These are phyloP conservation scores for Gerris buenoi DNA, from an alignment of 1,140 invertebrate species.

Conservation along the genomic window DNA sequence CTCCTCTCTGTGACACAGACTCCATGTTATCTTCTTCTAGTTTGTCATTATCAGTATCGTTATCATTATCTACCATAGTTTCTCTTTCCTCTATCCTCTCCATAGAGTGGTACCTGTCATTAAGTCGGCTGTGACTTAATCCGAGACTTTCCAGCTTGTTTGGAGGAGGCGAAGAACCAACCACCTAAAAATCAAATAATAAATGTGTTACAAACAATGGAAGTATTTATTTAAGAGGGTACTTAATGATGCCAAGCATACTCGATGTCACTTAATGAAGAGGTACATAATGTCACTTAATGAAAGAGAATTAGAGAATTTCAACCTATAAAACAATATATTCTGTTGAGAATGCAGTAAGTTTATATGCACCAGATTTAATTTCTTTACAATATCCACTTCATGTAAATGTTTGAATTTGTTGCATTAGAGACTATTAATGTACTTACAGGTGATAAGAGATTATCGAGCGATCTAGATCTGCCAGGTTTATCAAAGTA, in stretches of 20 bases:
- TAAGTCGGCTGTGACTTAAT: slow-evolving; percentile 63
- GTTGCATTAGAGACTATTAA: too few species aligned
- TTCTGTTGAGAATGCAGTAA: background rate
- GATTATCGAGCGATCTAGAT: slow-evolving; percentile 66
- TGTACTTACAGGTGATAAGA: slow-evolving; percentile 41
- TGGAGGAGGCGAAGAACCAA: slow-evolving; percentile 18
- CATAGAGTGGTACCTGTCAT: slow-evolving; percentile 72
- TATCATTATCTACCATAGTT: slow-evolving; percentile 9
- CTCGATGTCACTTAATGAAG: background rate
- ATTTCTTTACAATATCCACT: too few species aligned
- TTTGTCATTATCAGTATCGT: slow-evolving; percentile 30
- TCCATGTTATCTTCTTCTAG: slow-evolving; percentile 38
- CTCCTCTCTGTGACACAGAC: slow-evolving; percentile 28
- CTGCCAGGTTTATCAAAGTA: slow-evolving; percentile 75
- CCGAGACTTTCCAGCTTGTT: slow-evolving; percentile 50
- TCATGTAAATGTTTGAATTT: too few species aligned
- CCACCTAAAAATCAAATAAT: slow-evolving; percentile 1
- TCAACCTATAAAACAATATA: background rate
- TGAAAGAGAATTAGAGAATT: background rate
- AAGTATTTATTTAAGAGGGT: too few species aligned
- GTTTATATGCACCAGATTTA: too few species aligned
- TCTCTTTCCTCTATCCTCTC: slow-evolving; percentile 39
- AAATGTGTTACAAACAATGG: background rate
- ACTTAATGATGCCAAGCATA: too few species aligned
- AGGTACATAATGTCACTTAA: background rate